These are phyloP conservation scores for Fratercula arctica DNA, from an alignment of 2,797 vertebrate genomes.

Conservation along the genomic window DNA sequence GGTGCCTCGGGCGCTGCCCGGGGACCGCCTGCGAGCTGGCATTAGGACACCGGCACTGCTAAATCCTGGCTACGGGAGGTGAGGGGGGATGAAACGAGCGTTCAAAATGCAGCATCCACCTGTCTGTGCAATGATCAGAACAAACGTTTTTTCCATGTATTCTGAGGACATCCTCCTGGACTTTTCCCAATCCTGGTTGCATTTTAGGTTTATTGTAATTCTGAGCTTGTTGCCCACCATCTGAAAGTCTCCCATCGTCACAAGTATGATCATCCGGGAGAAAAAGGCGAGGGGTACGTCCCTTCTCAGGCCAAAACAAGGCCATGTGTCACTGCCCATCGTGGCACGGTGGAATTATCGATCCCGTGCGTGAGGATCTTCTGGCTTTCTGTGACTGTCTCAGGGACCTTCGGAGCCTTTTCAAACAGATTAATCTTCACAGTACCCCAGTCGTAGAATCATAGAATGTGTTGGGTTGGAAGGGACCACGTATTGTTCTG, in stretches of 20 bases:
- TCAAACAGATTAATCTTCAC: neutral
- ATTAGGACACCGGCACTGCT: neutral
- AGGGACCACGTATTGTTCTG: neutral
- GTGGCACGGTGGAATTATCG: neutral
- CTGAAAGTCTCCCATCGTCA: neutral
- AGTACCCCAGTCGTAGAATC: neutral
- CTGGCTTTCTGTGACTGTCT: neutral
- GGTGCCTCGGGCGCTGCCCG: neutral
- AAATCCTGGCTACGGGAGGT: neutral
- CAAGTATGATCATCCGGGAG: neutral
- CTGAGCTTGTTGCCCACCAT: neutral
- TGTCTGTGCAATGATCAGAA: neutral
- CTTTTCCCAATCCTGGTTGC: neutral
- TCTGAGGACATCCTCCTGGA: neutral
- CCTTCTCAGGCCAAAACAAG: neutral
- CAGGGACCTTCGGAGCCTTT: neutral
- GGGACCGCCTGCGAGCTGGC: neutral
- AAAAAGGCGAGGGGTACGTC: neutral
- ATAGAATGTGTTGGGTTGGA: no score
- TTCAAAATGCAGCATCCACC: neutral
- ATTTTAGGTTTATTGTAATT: neutral
- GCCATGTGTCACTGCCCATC: neutral
- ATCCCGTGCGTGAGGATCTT: accelerated
- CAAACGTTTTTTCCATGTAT: neutral
- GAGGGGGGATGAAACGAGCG: neutral